phyloP scores from a whole-genome alignment of 2,113 vertebrate genomes.

The Butorides virescens region DNA sequence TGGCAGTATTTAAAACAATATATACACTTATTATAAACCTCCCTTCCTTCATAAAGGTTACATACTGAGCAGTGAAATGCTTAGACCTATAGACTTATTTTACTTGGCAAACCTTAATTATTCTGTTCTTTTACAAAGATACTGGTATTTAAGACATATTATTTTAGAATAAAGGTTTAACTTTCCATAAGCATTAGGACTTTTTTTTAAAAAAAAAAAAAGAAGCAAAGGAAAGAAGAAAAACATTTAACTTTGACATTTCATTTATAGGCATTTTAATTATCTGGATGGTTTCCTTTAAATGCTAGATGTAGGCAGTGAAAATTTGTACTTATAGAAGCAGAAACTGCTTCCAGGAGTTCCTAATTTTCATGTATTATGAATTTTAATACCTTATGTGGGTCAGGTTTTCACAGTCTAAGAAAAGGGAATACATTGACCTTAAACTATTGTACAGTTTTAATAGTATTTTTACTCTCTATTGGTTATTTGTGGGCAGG shows the following conservation, averaged over 20 bases:
- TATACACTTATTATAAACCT: constrained; percentile 44
- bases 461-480: constrained; percentile 68
- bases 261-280: constrained; percentile 80
- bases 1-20: constrained; percentile 66
- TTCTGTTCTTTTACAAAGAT: constrained; percentile 60
- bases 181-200: constrained; percentile 55
- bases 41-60: constrained; percentile 59
- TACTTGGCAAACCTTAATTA: constrained; percentile 66
- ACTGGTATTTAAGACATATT: constrained; percentile 65
- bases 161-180: constrained; percentile 72
- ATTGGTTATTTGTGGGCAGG: constrained; percentile 63
- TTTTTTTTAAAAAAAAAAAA: neutral
- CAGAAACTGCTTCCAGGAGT: constrained; percentile 73
- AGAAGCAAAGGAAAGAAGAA: neutral
- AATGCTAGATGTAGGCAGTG: constrained; percentile 74
- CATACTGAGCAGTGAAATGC: neutral
- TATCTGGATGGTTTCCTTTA: constrained; percentile 79
- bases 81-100: constrained; percentile 56
- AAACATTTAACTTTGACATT: constrained; percentile 80
- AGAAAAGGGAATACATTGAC: constrained; percentile 68
- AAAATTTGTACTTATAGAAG: constrained; percentile 73
- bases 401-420: constrained; percentile 68
- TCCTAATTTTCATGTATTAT: constrained; percentile 79
- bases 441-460: constrained; percentile 70
- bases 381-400: constrained; percentile 73